These are phyloP conservation scores for Coecobrya sp. DNA, from an alignment of 2,888 invertebrate species.

Conservation along the genomic window DNA sequence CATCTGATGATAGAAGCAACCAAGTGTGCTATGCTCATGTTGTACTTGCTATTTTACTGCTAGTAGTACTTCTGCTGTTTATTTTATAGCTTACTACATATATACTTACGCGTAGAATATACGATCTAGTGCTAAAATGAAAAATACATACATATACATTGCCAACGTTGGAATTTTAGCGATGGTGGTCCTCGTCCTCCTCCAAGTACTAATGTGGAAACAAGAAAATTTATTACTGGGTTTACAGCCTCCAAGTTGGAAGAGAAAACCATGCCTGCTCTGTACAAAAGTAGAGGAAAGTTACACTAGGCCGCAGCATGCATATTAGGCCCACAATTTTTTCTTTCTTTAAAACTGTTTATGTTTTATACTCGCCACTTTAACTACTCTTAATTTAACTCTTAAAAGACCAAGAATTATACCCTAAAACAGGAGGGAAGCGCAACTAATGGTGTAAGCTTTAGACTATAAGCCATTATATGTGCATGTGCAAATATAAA, in stretches of 20 bases:
- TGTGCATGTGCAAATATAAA: constrained; percentile 9
- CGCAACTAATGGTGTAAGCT: not conserved
- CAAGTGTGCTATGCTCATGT: not conserved
- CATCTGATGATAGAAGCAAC: not conserved
- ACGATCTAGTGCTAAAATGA: not conserved
- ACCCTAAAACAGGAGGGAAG: constrained; percentile 32
- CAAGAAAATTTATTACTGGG: constrained; percentile 67
- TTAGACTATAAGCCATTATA: not conserved
- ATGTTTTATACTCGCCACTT: constrained; percentile 44
- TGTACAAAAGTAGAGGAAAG: not conserved
- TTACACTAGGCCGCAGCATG: constrained; percentile 3
- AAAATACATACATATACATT: constrained; percentile 15
- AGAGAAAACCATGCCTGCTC: constrained; percentile 7
- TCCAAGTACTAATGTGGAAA: constrained; percentile 48
- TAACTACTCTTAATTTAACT: constrained; percentile 56
- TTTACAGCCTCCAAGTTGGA: constrained; percentile 55
- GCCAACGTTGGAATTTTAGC: constrained; percentile 22
- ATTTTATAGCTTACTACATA: too few species aligned
- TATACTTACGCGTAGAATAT: not conserved
- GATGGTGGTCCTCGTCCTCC: constrained; percentile 15
- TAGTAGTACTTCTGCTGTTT: not conserved
- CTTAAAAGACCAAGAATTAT: constrained; percentile 50
- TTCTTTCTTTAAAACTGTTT: not conserved
- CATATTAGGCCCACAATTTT: constrained; percentile 32
- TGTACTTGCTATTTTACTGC: not conserved